phyloP scores from a whole-genome alignment of 2,888 invertebrate species.

The Hololepta plana region DNA sequence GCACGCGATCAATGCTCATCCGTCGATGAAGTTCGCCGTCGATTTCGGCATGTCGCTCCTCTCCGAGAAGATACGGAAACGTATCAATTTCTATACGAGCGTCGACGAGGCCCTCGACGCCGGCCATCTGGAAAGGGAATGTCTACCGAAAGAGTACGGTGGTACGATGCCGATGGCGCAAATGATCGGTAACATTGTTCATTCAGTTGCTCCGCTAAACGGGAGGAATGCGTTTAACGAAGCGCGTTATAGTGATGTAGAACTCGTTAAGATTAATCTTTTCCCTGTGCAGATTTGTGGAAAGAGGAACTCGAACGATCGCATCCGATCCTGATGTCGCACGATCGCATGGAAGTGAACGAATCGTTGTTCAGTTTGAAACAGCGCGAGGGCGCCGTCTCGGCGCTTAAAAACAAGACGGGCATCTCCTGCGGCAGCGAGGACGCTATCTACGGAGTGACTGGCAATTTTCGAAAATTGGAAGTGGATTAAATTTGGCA shows the following conservation, averaged over 20 bases:
- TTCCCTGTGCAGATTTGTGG: slow-evolving; percentile 39
- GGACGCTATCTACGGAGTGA: slow-evolving; percentile 42
- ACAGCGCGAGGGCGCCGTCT: slow-evolving; percentile 55
- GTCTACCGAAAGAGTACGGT: slow-evolving; percentile 65
- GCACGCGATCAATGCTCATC: slow-evolving; percentile 55
- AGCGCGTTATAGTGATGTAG: too few species aligned
- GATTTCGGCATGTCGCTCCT: slow-evolving; percentile 62
- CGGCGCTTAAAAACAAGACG: slow-evolving; percentile 42
- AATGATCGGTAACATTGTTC: slow-evolving; percentile 81
- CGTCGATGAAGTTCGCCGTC: slow-evolving; percentile 54
- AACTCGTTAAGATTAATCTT: slow-evolving; percentile 6
- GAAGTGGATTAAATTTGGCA: slow-evolving; percentile 44
- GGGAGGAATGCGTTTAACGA: too few species aligned
- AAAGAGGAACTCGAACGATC: slow-evolving; percentile 43
- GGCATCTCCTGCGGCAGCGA: slow-evolving; percentile 38
- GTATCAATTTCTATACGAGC: slow-evolving; percentile 46
- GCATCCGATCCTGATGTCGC: slow-evolving; percentile 39
- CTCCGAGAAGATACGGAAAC: slow-evolving; percentile 56
- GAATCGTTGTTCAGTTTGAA: slow-evolving; percentile 52
- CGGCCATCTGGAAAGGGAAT: slow-evolving; percentile 23
- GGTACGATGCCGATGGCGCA: slow-evolving; percentile 66
- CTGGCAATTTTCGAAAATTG: slow-evolving; percentile 59
- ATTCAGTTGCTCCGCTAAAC: too few species aligned
- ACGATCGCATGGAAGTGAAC: slow-evolving; percentile 52
- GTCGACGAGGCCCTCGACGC: slow-evolving; percentile 34